Base-by-base conservation (phyloP, 2,113 vertebrate species). In the Kryptolebias marmoratus region DNA sequence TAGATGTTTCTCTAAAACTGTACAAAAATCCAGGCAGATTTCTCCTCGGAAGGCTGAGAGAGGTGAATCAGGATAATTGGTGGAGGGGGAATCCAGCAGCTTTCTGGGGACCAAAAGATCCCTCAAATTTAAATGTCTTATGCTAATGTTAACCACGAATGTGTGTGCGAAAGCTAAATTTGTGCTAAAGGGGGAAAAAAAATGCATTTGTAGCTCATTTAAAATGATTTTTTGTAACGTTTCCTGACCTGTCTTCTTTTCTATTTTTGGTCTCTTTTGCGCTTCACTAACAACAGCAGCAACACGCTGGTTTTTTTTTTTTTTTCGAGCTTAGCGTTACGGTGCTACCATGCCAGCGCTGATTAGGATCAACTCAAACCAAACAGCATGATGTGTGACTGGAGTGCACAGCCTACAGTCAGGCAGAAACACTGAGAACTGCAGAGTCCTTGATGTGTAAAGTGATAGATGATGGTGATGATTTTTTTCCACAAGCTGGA, bases 311-410 rank as follows among this genome's bases (percentile, higher is more conserved):
- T 65, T 10, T 16, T 22, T n/a, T 30, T 5, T 13, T 55, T 18
- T 59, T 60, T 39, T 68, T 69, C 69, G 16, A 58, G 69, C 81
- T 68, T 54, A 85, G 69, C 69, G 73, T 77, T 64, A 80, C 65
- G 72, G 66, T 84, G 62, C 63, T 75, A 65, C 69, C 64, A 11
- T 79, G 77, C 71, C 86, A 74, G 49, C 61, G 31, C 66, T 73
- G 86, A 91, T 89, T 90, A 87, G 75, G 71, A 90, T 89, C 80
- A 88, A 68, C 72, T 79, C 65, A 69, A 89, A 75, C 71, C 80
- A 84, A 87, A 84, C 82, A 83, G 76, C 42, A 22, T 78, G 83
- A 84, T 49, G 73, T 77, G 83, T 71, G 79, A 79, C 73, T 72
- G 63, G 73, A 80, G 78, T 28, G 71, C 53, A 64, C 22, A 49